These are phyloP conservation scores for Heterohyrax brucei DNA, from an alignment of 2,797 vertebrate species.

Conservation along the genomic window DNA sequence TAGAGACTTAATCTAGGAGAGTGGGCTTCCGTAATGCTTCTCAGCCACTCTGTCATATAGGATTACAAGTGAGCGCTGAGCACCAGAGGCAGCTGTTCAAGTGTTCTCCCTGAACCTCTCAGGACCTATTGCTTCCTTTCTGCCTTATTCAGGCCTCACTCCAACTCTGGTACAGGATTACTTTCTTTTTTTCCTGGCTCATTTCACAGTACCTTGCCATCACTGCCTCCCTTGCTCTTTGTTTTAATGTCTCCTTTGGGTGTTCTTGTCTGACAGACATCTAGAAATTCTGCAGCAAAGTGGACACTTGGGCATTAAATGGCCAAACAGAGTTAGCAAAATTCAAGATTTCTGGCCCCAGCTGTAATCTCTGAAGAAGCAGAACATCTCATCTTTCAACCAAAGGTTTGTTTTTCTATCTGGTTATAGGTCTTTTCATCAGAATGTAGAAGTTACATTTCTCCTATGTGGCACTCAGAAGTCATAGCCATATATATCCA, in stretches of 20 bases:
- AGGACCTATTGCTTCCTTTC: slow-evolving; percentile 47
- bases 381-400: slow-evolving; percentile 84
- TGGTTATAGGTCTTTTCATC: slow-evolving; percentile 80
- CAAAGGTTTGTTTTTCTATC: slow-evolving; percentile 84
- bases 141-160: slow-evolving; percentile 74
- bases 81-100: slow-evolving; percentile 55
- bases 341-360: slow-evolving; percentile 83
- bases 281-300: slow-evolving; percentile 82
- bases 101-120: slow-evolving; percentile 27
- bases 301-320: slow-evolving; percentile 82
- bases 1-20: slow-evolving; percentile 12
- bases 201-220: slow-evolving; percentile 44
- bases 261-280: slow-evolving; percentile 80
- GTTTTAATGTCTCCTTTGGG: slow-evolving; percentile 83
- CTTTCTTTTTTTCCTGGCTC: slow-evolving; percentile 52
- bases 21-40: neutral
- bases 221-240: slow-evolving; percentile 75
- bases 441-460: slow-evolving; percentile 82
- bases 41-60: slow-evolving; percentile 28
- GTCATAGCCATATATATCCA: slow-evolving; percentile 82
- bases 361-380: slow-evolving; percentile 77
- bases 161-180: slow-evolving; percentile 24
- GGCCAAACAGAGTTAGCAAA: slow-evolving; percentile 82
- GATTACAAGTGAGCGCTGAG: slow-evolving; percentile 44
- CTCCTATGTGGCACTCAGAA: slow-evolving; percentile 78